Conservation (phyloP, 2,888 invertebrate genomes). For the Bembecia ichneumoniformis region DNA sequence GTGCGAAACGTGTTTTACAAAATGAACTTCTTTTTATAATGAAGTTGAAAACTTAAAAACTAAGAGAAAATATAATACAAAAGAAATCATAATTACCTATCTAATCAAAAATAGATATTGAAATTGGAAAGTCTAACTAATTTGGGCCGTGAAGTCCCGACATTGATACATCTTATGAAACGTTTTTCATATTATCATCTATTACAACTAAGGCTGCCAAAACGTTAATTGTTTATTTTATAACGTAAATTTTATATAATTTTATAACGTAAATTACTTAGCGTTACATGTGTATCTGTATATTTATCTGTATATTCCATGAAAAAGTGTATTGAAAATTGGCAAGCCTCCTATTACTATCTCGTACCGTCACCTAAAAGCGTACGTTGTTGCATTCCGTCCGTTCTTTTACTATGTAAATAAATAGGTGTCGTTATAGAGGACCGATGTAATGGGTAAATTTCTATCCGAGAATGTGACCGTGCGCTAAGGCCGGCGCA, state of each 20-base stretch:
- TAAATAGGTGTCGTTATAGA: slow-evolving; percentile 45
- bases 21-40: slow-evolving; percentile 14
- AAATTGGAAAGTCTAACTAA: slow-evolving; percentile 22
- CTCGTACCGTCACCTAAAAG: background rate
- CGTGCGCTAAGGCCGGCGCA: slow-evolving; percentile 49
- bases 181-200: slow-evolving; percentile 13
- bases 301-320: too few relatives aligned
- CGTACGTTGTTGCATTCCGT: slow-evolving; percentile 44
- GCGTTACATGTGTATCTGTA: too few relatives aligned
- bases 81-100: slow-evolving; percentile 28
- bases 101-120: slow-evolving; percentile 15
- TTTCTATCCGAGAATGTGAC: slow-evolving; percentile 43
- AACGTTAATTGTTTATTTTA: too few relatives aligned
- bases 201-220: background rate
- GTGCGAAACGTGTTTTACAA: slow-evolving; percentile 1
- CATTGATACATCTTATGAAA: slow-evolving; percentile 56
- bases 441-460: slow-evolving; percentile 8
- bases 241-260: too few relatives aligned
- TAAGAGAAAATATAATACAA: slow-evolving; percentile 66
- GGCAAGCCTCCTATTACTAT: too few relatives aligned
- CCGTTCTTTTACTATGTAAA: slow-evolving; percentile 42
- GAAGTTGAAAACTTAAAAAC: slow-evolving; percentile 46
- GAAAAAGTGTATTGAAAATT: too few relatives aligned
- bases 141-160: slow-evolving; percentile 46
- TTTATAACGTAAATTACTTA: too few relatives aligned